Evolutionary conservation across 2,797 vertebrate species (phyloP), one percentile per base, ranked within the genome.

Genomic region (Poecilia picta): DNA sequence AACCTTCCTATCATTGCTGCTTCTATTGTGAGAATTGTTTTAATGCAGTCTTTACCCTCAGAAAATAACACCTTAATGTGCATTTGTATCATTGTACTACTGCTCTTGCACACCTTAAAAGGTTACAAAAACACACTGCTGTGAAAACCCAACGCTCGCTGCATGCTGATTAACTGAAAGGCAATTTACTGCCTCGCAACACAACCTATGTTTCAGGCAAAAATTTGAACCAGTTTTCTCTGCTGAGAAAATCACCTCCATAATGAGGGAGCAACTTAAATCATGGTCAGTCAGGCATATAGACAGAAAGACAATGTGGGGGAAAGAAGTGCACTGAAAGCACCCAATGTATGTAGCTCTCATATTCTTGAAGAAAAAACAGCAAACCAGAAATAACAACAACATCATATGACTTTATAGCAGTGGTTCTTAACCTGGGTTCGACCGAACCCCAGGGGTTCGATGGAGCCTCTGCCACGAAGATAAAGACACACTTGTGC

Each of bases 181-280:
- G 73, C 72, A 36, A 39, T 66, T 88, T 86, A 83, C 47, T 80
- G 51, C 51, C 33, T 28, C 23, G n/a, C 25, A 46, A 28, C 25
- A 8, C 74, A 78, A 81, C 33, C 25, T 49, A 66, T 12, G 62
- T 78, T 85, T 77, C 39, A 53, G 72, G 73, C 45, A 74, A 80
- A 76, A 31, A 18, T 39, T 74, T 59, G 51, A 85, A 82, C 66
- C 62, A 55, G 64, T 59, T n/a, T 31, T 72, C 72, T 72, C 72
- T 43, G 71, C 75, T 43, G 43, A 80, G 75, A 83, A 64, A 83
- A 87, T 75, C 57, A 59, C 28, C 20, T 71, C 59, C 68, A 53
- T 75, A 72, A 85, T 81, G 77, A 83, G 49, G 70, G 51, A 84
- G 77, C 73, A 76, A 82, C 51, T 84, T 83, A 45, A 82, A 90